Base-by-base conservation (phyloP, 2,888 invertebrate genomes). In the Ormyrus thymus region DNA sequence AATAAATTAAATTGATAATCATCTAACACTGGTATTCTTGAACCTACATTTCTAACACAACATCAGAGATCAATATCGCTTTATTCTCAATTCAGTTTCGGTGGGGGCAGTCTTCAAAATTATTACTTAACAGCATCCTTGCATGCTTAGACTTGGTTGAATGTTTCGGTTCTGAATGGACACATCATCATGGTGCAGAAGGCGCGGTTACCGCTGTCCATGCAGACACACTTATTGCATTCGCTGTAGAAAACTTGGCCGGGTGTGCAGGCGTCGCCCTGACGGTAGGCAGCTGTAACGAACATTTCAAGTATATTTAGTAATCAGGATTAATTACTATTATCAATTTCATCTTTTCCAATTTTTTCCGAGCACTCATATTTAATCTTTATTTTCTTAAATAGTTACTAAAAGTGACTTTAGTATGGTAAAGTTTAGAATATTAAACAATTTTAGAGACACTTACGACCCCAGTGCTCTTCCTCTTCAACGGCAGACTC, bases 171-270 rank as follows among this genome's bases (percentile, higher is more conserved):
- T 29, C 29, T 29, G 10, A 11, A 7, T 7, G 70, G 46, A 29
- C 84, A 84, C 0, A 9, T 10, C 48, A 45, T 90, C 43, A 91
- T 81, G 0, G 92, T 92, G 86, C 92, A 92, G 84, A 90, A 91
- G 2, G 91, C 90, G 70, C 89, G 89, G 76, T 85, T 90, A 6
- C 92, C 92, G 78, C 91, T 91, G 0, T 91, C 91, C 0, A 90
- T 90, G 84, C 92, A 92, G 0, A 90, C 90, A 87, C 92, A 92
- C 83, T 91, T 91, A 84, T 92, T 92, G 87, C 92, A 92, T 53
- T 43, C 11, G 7, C 29, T 29, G 29, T 29, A 29, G 29, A 29
- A 29, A 29, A 29, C 29, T 29, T 29, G 29, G 15, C 29, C 29
- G 7, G 59, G 59, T 29, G 59, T 59, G 43, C 59, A 59, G 59